These are phyloP conservation scores for Brachypalpus laphriformis DNA, from an alignment of 2,888 invertebrate species.

Conservation along the genomic window DNA sequence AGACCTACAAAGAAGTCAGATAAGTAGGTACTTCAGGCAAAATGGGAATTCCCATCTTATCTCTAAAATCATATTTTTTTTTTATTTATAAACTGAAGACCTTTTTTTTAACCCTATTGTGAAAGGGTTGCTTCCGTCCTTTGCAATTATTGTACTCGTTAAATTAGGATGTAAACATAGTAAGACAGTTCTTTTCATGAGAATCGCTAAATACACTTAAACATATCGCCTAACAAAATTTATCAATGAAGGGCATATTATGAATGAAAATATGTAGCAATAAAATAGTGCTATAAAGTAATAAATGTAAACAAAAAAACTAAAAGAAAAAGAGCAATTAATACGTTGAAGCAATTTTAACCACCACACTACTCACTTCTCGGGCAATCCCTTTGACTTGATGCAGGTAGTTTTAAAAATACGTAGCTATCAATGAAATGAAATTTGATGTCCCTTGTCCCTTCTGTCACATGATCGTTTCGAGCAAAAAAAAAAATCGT, in stretches of 20 bases:
- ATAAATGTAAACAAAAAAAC: slow-evolving; percentile 26
- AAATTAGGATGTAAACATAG: neutral
- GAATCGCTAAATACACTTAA: neutral
- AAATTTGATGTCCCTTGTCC: slow-evolving; percentile 4
- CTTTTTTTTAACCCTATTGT: neutral
- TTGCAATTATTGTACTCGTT: neutral
- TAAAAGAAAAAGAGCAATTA: slow-evolving; percentile 45
- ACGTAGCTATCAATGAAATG: neutral
- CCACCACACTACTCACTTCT: neutral
- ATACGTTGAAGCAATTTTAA: neutral
- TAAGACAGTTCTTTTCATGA: neutral
- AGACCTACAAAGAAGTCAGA: slow-evolving; percentile 5
- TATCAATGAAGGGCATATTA: neutral
- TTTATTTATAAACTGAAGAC: neutral
- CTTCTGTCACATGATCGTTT: slow-evolving; percentile 23
- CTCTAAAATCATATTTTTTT: slow-evolving; percentile 20
- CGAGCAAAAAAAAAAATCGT: slow-evolving; percentile 14
- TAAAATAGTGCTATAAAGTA: slow-evolving; percentile 15
- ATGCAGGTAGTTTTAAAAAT: slow-evolving; percentile 18
- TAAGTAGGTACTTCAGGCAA: neutral
- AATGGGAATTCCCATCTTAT: slow-evolving; percentile 7
- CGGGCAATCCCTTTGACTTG: neutral
- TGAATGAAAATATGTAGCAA: slow-evolving; percentile 38
- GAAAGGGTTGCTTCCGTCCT: neutral
- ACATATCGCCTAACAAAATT: neutral